Conservation (phyloP, 2,113 vertebrate species). For the Ophiodon elongatus region DNA sequence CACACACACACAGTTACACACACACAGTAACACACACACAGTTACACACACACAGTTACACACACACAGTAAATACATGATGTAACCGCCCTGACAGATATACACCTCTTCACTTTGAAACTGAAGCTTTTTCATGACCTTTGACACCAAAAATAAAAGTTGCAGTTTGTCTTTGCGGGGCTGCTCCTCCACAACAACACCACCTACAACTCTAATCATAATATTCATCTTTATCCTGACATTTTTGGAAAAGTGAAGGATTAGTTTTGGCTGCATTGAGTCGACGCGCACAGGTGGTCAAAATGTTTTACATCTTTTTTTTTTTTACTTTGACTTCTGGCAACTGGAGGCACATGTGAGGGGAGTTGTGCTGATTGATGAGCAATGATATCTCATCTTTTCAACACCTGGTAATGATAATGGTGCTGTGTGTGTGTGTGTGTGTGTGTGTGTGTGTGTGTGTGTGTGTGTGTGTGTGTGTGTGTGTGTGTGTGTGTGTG, state of each 20-base stretch:
- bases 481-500: slow-evolving; percentile 26
- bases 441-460: slow-evolving; percentile 1
- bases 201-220: neutral
- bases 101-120: neutral
- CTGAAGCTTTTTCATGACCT: neutral
- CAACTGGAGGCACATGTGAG: slow-evolving; percentile 30
- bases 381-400: slow-evolving; percentile 47
- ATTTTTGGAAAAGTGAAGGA: slow-evolving; percentile 40
- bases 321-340: slow-evolving; percentile 4
- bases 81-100: neutral
- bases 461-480: slow-evolving; percentile 35
- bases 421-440: slow-evolving; percentile 35
- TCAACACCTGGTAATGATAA: slow-evolving; percentile 71
- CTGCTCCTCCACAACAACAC: neutral
- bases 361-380: slow-evolving; percentile 59
- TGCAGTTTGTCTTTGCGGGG: neutral
- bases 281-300: slow-evolving; percentile 56
- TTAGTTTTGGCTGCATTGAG: neutral
- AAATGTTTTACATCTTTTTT: slow-evolving; percentile 46
- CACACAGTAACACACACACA: too few species aligned
- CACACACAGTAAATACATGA: neutral
- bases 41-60: neutral
- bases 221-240: slow-evolving; percentile 33
- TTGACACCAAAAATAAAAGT: neutral
- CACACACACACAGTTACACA: too few species aligned